Conservation (phyloP, 2,113 vertebrate genomes). For the Polypterus senegalus region DNA sequence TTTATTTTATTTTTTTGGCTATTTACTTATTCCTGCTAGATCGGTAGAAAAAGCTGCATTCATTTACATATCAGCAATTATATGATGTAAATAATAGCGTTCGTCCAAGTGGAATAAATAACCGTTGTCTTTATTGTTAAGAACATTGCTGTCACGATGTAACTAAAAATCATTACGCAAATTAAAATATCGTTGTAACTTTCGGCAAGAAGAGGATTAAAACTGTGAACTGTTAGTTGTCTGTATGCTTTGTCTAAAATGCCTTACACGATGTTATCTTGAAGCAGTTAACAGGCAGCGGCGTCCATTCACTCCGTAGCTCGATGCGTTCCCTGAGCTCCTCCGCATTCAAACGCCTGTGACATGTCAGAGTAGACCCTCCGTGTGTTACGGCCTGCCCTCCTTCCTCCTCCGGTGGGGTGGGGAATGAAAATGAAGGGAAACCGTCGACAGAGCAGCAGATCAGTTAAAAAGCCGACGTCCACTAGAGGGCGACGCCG, state of each 20-base stretch:
- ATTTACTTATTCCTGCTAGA: constrained; percentile 17
- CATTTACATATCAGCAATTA: constrained; percentile 25
- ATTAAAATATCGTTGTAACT: constrained; percentile 12
- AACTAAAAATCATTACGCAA: constrained; percentile 13
- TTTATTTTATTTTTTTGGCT: too few species aligned
- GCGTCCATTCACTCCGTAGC: too few species aligned
- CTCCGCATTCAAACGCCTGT: too few species aligned
- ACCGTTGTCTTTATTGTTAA: constrained; percentile 15
- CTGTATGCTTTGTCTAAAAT: constrained; percentile 35
- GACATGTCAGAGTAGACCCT: too few species aligned
- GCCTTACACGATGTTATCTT: constrained; percentile 38
- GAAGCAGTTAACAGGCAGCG: constrained; percentile 14
- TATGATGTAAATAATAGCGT: constrained; percentile 16
- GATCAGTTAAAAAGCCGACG: too few species aligned
- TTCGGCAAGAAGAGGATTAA: constrained; percentile 24
- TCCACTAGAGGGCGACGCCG: too few species aligned
- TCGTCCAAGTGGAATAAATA: constrained; percentile 14
- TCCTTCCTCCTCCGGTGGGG: too few species aligned
- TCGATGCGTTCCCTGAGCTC: too few species aligned
- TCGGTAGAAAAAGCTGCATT: constrained; percentile 15
- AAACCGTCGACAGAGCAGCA: too few species aligned
- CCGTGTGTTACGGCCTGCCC: too few species aligned
- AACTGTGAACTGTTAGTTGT: constrained; percentile 40
- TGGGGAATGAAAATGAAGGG: too few species aligned
- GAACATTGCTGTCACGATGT: constrained; percentile 13